Evolutionary conservation across 92 coral and sea anemone genomes (phyloP), one percentile per base, ranked within the genome.

Genomic region (Parazoanthus darwini): DNA sequence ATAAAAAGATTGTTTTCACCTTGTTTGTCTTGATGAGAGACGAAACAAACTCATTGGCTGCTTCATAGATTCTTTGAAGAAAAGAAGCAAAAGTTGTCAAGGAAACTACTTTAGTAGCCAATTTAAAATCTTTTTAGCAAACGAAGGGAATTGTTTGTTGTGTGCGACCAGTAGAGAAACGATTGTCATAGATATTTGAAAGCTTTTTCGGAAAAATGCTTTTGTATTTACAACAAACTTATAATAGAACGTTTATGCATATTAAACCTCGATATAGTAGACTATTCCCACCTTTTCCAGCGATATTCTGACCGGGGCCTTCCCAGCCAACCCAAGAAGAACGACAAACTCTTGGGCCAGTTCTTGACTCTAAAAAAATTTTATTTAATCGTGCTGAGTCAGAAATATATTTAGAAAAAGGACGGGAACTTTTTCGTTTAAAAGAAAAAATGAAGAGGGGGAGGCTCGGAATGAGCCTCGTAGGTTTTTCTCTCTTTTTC

Each of bases 161-260:
- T 84, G 9, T 84, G 67, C 39, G 59, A 70, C 87, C 87, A 84
- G 87, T 84, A 33, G 66, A 71, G 72, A 71, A 16, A 36, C 79
- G 15, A 84, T 84, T 84, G 87, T 84, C 87, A 84, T 84, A 84
- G 87, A 26, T 84, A 84, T 84, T 43, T 56, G 22, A 50, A 46
- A 84, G 44, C 36, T 72, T 84, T 84, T 84, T 71, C 87, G 87
- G 79, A 84, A 84, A 84, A 84, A 84, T 84, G 78, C 87, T 84
- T 70, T 84, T 84, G 87, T 84, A 48, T 51, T 84, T 84, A 56
- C 63, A 66, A 71, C 58, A 14, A 84, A 33, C 44, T 71, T 84
- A 84, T 46, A 84, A 84, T 84, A 84, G 79, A 72, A 70, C 15
- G n/a, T 35, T 71, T n/a, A 84, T 71, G 78, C 87, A 84, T 84